phyloP scores from a whole-genome alignment of 2,797 vertebrate genomes.

The Oreonectes daqikongensis region DNA sequence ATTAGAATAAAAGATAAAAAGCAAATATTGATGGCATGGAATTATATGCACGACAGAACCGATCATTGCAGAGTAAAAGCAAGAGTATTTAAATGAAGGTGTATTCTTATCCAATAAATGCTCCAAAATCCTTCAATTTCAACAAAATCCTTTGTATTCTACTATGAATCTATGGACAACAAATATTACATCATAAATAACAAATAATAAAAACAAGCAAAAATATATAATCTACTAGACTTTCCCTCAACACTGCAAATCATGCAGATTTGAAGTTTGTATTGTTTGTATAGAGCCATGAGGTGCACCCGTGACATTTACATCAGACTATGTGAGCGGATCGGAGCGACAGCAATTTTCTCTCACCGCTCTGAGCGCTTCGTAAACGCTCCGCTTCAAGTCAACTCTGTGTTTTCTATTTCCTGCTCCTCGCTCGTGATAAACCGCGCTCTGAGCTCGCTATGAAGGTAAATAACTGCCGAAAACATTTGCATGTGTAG shows the following conservation, averaged over 20 bases:
- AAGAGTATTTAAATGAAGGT: slow-evolving; percentile 5
- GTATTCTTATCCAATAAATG: slow-evolving; percentile 12
- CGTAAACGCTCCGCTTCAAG: neutral
- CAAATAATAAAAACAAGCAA: neutral
- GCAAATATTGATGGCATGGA: slow-evolving; percentile 35
- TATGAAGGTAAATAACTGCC: neutral
- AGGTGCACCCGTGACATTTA: neutral
- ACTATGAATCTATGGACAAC: too few species aligned
- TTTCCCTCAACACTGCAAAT: neutral
- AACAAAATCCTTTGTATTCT: neutral
- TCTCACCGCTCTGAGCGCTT: neutral
- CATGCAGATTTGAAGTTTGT: neutral
- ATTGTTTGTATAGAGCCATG: neutral
- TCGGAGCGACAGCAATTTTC: neutral
- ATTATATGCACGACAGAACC: slow-evolving; percentile 13
- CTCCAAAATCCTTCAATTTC: neutral
- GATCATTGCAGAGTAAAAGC: neutral
- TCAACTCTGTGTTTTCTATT: neutral
- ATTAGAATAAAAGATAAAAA: slow-evolving; percentile 37
- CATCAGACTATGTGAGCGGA: neutral
- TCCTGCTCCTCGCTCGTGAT: neutral
- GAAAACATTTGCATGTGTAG: neutral
- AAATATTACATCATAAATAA: neutral
- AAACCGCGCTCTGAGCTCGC: neutral
- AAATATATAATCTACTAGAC: neutral